These are phyloP conservation scores for Pammene aurita DNA, from an alignment of 2,888 invertebrate species.

Conservation along the genomic window DNA sequence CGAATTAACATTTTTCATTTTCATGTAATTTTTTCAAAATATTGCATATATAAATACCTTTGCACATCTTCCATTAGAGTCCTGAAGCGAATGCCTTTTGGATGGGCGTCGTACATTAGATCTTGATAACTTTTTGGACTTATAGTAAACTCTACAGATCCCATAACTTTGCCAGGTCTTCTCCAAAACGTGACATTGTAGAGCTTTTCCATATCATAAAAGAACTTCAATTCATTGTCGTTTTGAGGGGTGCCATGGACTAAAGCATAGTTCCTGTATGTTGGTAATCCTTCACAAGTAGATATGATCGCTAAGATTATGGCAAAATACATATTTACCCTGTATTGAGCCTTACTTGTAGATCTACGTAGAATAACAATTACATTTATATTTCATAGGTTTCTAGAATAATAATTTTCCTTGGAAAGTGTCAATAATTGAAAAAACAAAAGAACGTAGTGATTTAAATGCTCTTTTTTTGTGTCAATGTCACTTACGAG, in stretches of 20 bases:
- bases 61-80: conserved; percentile 65
- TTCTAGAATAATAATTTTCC: too few species aligned
- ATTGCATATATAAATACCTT: conserved; percentile 50
- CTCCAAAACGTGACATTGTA: conserved; percentile 65
- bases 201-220: conserved; percentile 49
- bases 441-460: too few species aligned
- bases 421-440: too few species aligned
- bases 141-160: conserved; percentile 63
- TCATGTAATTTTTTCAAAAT: too few species aligned
- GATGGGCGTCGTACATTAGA: conserved; percentile 52
- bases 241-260: conserved; percentile 60
- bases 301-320: neutral
- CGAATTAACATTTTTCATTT: too few species aligned
- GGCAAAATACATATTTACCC: neutral
- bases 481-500: too few species aligned
- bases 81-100: conserved; percentile 53
- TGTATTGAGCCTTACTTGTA: too few species aligned
- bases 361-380: too few species aligned
- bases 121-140: conserved; percentile 52
- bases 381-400: too few species aligned
- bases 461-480: too few species aligned
- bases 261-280: conserved; percentile 63
- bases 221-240: conserved; percentile 57
- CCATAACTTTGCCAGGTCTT: conserved; percentile 52
- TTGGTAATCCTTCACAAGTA: conserved; percentile 37